A percentile compares a stretch with the other conserved stretches of the same genome.
phyloP scores from a whole-genome alignment of 2,797 vertebrate species.

The Micropoecilia bifurca region DNA sequence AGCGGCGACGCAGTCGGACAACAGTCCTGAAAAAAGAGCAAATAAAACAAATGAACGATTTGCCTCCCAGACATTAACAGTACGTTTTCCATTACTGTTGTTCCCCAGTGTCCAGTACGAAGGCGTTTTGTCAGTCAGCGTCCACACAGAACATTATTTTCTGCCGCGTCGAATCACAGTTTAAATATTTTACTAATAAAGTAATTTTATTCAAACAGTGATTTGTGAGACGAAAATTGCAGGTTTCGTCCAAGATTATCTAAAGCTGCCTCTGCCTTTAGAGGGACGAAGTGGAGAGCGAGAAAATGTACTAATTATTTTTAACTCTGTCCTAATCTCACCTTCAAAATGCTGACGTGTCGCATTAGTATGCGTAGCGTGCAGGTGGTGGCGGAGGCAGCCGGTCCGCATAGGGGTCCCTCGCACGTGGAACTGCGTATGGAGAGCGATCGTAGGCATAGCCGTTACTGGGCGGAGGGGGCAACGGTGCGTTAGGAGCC shows the following conservation, averaged over 20 bases:
- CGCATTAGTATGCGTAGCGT: conserved; percentile 81
- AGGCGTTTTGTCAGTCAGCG: not conserved
- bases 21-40: conserved; percentile 85
- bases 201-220: not conserved
- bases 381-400: conserved; percentile 81
- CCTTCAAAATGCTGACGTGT: conserved; percentile 71
- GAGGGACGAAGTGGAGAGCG: conserved; percentile 20
- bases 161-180: too few species aligned
- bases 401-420: conserved; percentile 89
- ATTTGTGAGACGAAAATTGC: not conserved
- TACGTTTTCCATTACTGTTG: conserved; percentile 44
- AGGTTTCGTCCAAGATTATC: not conserved
- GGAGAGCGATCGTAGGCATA: conserved; percentile 91
- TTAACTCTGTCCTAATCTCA: conserved; percentile 76
- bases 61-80: conserved; percentile 43
- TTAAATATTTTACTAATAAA: not conserved
- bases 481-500: conserved; percentile 72
- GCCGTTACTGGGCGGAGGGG: conserved; percentile 84
- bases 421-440: conserved; percentile 89
- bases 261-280: conserved; percentile 37
- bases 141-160: not conserved
- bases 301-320: conserved; percentile 21
- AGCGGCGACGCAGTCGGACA: conserved; percentile 78
- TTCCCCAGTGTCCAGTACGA: not conserved
- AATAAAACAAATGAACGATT: conserved; percentile 80